Base-by-base conservation (phyloP, 2,888 invertebrate species). In the Drosophila limbata region DNA sequence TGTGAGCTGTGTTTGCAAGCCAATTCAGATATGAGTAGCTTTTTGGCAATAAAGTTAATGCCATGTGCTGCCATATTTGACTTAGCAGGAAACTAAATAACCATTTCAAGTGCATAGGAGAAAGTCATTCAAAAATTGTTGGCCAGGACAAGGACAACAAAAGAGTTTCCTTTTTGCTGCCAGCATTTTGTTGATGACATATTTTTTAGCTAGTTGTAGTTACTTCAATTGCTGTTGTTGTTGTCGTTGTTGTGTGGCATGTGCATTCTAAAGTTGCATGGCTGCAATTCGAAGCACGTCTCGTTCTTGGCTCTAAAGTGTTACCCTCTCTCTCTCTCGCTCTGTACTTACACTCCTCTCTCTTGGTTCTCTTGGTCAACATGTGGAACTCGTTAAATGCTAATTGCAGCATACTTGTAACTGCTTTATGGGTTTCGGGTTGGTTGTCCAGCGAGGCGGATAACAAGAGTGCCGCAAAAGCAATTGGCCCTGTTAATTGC, bases 401-500 rank as follows among this genome's bases (percentile, higher is more conserved):
- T 83, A 87, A 87, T 87, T 84, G 81, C 73, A 71, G 68, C 73
- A 78, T 80, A 76, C 78, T 78, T 76, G 73, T 70, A 73, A 57
- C 69, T 65, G 67, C 55, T 74, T 73, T 70, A 76, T 71, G 69
- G 50, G 15, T 40, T 47, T 53, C 55, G 67, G 64, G 67, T 53
- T 25, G 25, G 61, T 68, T 77, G 59, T 68, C 62, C 70, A 68
- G 56, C 21, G 25, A 42, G n/a, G 45, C 48, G 42, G 45, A 28
- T 47, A 44, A 48, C 53, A 21, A 56, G 39, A 57, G 44, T 33
- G 33, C 37, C 13, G 13, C 48, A 51, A 52, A 39, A n/a, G 33
- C 59, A 55, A 59, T 48, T 57, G 40, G 35, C 42, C 40, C 17
- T 21, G 62, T 35, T 67, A 75, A 75, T 75, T 67, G 40, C 50